A percentile compares a stretch with the other conserved stretches of the same genome.
Conservation (phyloP, 2,797 vertebrate species). For the Tokudaia tokunoshimensis region DNA sequence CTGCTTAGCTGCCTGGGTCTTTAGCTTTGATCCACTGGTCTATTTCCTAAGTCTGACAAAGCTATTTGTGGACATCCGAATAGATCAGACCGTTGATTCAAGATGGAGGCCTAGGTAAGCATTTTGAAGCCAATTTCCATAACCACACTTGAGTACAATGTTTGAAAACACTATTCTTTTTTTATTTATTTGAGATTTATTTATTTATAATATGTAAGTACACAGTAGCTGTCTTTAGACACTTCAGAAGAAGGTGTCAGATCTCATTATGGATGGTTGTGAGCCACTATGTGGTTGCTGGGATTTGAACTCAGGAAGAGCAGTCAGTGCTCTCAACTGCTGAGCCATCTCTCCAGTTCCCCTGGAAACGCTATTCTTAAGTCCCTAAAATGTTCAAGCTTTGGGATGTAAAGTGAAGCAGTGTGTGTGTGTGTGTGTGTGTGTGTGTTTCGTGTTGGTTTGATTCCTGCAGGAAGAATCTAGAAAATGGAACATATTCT, state of each 20-base stretch:
- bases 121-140: background rate
- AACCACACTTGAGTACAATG: background rate
- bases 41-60: conserved; percentile 19
- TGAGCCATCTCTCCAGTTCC: too few relatives aligned
- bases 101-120: background rate
- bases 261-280: too few relatives aligned
- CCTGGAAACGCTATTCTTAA: background rate
- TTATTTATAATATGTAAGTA: too few relatives aligned
- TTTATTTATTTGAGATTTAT: too few relatives aligned
- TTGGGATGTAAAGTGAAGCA: background rate
- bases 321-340: too few relatives aligned
- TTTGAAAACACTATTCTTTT: background rate
- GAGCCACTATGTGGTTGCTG: too few relatives aligned
- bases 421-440: too few relatives aligned
- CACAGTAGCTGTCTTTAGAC: too few relatives aligned
- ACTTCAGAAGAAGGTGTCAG: too few relatives aligned
- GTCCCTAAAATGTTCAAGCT: background rate
- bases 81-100: background rate
- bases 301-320: too few relatives aligned
- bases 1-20: background rate
- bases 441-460: background rate
- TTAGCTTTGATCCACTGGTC: background rate
- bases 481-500: background rate
- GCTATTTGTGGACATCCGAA: background rate
- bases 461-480: conserved; percentile 36